These are phyloP conservation scores for Tetramorium alpestre DNA, from an alignment of 1,140 invertebrate species.

Conservation along the genomic window DNA sequence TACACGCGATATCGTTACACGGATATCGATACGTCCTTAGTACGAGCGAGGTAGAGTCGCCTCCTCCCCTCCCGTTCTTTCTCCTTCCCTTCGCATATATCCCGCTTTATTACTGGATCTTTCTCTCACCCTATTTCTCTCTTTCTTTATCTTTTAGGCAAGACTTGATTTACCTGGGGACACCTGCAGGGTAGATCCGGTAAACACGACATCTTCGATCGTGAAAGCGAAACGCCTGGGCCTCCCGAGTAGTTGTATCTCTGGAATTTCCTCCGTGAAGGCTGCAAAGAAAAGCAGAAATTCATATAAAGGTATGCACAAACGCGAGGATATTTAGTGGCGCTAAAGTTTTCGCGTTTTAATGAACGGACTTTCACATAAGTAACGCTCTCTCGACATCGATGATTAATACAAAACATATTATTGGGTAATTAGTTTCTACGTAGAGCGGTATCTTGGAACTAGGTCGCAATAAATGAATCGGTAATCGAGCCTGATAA, in stretches of 20 bases:
- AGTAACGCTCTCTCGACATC: conserved; percentile 26
- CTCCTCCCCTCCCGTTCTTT: not conserved
- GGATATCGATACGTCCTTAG: conserved; percentile 84
- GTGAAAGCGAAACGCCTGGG: conserved; percentile 44
- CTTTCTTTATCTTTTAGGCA: conserved; percentile 4
- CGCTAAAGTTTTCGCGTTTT: not conserved
- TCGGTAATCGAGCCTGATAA: conserved; percentile 50
- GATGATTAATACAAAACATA: conserved; percentile 48
- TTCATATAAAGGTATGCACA: not conserved
- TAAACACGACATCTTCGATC: conserved; percentile 55
- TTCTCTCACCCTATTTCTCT: not conserved
- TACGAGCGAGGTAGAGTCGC: conserved; percentile 38
- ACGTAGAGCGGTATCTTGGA: conserved; percentile 29
- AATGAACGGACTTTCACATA: conserved; percentile 5
- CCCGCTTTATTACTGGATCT: conserved; percentile 6
- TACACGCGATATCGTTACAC: conserved; percentile 84
- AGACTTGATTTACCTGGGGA: conserved; percentile 63
- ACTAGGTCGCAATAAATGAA: conserved; percentile 58
- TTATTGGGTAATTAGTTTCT: conserved; percentile 39
- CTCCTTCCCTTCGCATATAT: conserved; percentile 26
- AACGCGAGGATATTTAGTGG: not conserved
- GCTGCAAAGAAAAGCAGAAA: conserved; percentile 17
- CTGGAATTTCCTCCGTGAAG: conserved; percentile 37
- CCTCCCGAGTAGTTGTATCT: conserved; percentile 5
- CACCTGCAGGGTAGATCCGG: conserved; percentile 53